phyloP scores from a whole-genome alignment of 2,113 vertebrate genomes.

The Chionis minor region DNA sequence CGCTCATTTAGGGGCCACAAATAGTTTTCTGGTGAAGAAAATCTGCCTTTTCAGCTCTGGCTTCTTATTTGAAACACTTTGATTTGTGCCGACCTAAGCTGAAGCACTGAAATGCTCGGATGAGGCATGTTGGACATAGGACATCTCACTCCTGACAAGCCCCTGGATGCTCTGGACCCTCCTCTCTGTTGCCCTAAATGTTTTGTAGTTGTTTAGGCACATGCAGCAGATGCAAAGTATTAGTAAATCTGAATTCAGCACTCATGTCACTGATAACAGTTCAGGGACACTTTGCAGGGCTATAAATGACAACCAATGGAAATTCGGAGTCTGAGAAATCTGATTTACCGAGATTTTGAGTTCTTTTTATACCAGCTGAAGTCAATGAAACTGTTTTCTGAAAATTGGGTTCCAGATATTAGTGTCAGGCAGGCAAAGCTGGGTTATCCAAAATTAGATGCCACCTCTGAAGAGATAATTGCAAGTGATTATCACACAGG shows the following conservation, averaged over 20 bases:
- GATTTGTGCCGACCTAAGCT: neutral
- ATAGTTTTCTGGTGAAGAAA: neutral
- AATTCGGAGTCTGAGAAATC: neutral
- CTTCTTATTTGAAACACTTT: neutral
- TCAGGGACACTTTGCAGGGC: neutral
- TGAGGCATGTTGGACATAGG: neutral
- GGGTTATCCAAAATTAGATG: slow-evolving; percentile 10
- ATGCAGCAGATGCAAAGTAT: neutral
- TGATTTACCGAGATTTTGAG: neutral
- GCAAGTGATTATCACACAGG: neutral
- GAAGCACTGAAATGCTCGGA: neutral
- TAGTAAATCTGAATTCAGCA: neutral
- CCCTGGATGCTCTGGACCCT: neutral
- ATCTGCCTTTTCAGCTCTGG: neutral
- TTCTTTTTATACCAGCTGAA: neutral
- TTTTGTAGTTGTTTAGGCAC: neutral
- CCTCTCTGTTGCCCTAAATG: neutral
- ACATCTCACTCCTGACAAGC: neutral
- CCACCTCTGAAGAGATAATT: neutral
- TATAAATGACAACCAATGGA: neutral
- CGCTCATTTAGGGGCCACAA: neutral
- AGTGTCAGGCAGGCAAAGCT: neutral
- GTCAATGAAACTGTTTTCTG: neutral
- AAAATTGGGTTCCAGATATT: neutral
- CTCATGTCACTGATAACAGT: neutral